Evolutionary conservation across 2,888 invertebrate genomes (phyloP).

Genomic region (Idaea biselata): DNA sequence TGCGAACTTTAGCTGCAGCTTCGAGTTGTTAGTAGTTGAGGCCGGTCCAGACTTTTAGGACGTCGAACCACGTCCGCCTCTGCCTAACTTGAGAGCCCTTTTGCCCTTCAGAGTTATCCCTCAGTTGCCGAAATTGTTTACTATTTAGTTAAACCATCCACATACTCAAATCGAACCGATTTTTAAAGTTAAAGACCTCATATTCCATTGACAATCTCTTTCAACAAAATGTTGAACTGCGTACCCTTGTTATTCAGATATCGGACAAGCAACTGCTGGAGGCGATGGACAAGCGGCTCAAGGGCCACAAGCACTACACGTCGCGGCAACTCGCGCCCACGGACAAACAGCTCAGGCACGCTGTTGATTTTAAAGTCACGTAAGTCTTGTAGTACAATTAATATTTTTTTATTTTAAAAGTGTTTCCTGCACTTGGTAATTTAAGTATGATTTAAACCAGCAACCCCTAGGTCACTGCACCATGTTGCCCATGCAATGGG

Average conservation of each 20-base stretch:
- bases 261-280: slow-evolving; percentile 90
- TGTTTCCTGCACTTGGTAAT: not conserved
- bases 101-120: no score
- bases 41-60: no score
- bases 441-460: no score
- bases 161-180: no score
- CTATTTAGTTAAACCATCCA: no score
- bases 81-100: no score
- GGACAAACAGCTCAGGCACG: slow-evolving; percentile 89
- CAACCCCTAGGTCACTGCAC: no score
- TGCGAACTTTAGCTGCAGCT: no score
- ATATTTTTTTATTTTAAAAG: not conserved
- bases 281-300: slow-evolving; percentile 94
- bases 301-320: slow-evolving; percentile 93
- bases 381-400: slow-evolving; percentile 48
- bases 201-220: not conserved
- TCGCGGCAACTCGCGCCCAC: slow-evolving; percentile 91
- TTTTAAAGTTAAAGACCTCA: not conserved
- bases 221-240: not conserved
- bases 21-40: no score
- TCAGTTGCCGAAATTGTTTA: no score
- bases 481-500: no score
- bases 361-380: slow-evolving; percentile 90
- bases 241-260: slow-evolving; percentile 46
- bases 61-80: no score